Conservation (phyloP, 2,888 invertebrate genomes). For the Lamproptera curius region DNA sequence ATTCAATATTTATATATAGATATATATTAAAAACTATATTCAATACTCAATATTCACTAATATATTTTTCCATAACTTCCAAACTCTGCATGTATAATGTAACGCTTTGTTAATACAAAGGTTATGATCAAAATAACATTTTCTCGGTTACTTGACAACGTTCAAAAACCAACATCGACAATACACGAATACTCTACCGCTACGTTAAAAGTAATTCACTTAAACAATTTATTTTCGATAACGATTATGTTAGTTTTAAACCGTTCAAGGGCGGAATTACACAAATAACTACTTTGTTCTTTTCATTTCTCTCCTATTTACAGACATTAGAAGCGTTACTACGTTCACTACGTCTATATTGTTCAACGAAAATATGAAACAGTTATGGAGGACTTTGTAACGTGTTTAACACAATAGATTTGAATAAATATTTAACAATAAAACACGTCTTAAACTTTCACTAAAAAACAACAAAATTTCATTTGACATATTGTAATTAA, state of each 20-base stretch:
- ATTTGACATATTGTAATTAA: too few relatives aligned
- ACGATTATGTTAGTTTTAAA: slow-evolving; percentile 23
- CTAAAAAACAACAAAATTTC: too few relatives aligned
- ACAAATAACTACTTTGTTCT: slow-evolving; percentile 58
- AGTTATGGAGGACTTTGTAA: too few relatives aligned
- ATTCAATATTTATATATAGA: slow-evolving; percentile 28
- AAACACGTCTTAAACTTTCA: too few relatives aligned
- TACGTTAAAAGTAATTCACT: slow-evolving; percentile 37
- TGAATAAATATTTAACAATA: too few relatives aligned
- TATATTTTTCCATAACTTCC: slow-evolving; percentile 6
- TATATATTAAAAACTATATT: slow-evolving; percentile 25
- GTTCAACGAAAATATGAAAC: too few relatives aligned
- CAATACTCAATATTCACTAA: slow-evolving; percentile 18
- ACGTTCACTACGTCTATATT: slow-evolving; percentile 30
- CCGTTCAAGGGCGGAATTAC: slow-evolving; percentile 58
- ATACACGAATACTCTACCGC: slow-evolving; percentile 27
- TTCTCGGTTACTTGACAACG: slow-evolving; percentile 9
- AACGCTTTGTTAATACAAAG: too few relatives aligned
- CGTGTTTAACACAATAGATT: too few relatives aligned
- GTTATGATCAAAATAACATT: too few relatives aligned
- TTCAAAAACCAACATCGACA: slow-evolving; percentile 2
- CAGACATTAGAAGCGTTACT: slow-evolving; percentile 63
- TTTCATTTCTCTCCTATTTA: slow-evolving; percentile 50
- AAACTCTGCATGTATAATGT: neutral
- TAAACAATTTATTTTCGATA: slow-evolving; percentile 30